phyloP scores from a whole-genome alignment of 2,888 invertebrate genomes.

The Cheilosia soror region DNA sequence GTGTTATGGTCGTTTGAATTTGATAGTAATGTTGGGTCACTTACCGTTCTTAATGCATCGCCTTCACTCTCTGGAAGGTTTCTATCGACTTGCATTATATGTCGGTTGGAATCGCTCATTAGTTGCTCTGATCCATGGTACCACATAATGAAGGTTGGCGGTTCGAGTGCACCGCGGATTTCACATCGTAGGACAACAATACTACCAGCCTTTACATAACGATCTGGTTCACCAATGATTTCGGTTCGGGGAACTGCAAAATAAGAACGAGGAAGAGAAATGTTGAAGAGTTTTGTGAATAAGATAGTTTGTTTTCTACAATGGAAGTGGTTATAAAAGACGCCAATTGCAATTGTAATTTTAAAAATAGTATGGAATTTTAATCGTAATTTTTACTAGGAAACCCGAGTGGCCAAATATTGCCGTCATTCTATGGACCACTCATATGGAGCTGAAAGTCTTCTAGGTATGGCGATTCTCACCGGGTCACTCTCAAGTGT shows the following conservation, averaged over 20 bases:
- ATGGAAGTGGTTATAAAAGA: no score
- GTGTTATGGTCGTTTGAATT: conserved; percentile 12
- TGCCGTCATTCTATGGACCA: no score
- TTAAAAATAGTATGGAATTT: no score
- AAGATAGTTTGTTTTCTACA: background rate
- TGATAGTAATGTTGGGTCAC: conserved; percentile 54
- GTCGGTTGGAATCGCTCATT: conserved; percentile 82
- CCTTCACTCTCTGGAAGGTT: conserved; percentile 81
- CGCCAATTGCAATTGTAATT: no score
- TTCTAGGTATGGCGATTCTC: no score
- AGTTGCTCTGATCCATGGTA: conserved; percentile 87
- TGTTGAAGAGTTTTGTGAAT: background rate
- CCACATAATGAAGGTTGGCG: conserved; percentile 97
- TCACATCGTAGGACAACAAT: conserved; percentile 94
- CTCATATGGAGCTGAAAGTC: no score
- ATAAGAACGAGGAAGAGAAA: no score
- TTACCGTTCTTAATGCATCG: conserved; percentile 83
- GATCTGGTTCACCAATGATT: conserved; percentile 94
- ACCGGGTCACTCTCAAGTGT: no score
- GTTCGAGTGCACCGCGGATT: conserved; percentile 95
- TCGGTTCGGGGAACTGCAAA: conserved; percentile 94
- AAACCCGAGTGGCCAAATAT: no score
- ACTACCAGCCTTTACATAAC: conserved; percentile 95
- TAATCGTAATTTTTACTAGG: no score
- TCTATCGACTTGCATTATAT: conserved; percentile 83